Conservation (phyloP, 2,113 vertebrate genomes). For the Pholis gunnellus region DNA sequence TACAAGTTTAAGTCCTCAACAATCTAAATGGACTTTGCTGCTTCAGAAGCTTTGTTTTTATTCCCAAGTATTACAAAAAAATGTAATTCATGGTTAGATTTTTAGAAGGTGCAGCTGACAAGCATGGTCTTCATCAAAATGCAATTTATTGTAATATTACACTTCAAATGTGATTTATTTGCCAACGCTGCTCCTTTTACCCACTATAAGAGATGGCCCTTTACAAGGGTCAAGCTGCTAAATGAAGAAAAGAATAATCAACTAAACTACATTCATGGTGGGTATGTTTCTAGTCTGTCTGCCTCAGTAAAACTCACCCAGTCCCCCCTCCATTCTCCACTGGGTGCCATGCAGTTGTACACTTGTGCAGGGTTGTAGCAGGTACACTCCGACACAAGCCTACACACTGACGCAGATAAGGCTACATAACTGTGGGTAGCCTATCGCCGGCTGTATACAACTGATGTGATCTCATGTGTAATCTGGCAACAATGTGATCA, state of each 20-base stretch:
- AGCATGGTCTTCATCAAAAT: background rate
- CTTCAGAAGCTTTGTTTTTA: background rate
- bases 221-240: background rate
- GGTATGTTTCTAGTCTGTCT: constrained; percentile 41
- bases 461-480: constrained; percentile 53
- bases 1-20: background rate
- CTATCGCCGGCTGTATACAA: constrained; percentile 38
- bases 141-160: background rate
- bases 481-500: constrained; percentile 45
- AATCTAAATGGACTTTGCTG: background rate
- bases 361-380: constrained; percentile 56
- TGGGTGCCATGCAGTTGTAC: constrained; percentile 55
- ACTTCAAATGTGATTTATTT: background rate
- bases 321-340: constrained; percentile 33
- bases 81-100: background rate
- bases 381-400: constrained; percentile 53
- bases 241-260: background rate
- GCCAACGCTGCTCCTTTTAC: background rate
- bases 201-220: background rate
- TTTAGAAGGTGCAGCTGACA: background rate
- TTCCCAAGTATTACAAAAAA: background rate
- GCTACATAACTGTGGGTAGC: constrained; percentile 23
- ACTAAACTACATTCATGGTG: background rate
- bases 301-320: constrained; percentile 44
- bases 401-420: constrained; percentile 69